A percentile compares a stretch with the other conserved stretches of the same genome.
Evolutionary conservation across 2,888 invertebrate genomes (phyloP).

Genomic region (Hydrotaea diabolus): DNA sequence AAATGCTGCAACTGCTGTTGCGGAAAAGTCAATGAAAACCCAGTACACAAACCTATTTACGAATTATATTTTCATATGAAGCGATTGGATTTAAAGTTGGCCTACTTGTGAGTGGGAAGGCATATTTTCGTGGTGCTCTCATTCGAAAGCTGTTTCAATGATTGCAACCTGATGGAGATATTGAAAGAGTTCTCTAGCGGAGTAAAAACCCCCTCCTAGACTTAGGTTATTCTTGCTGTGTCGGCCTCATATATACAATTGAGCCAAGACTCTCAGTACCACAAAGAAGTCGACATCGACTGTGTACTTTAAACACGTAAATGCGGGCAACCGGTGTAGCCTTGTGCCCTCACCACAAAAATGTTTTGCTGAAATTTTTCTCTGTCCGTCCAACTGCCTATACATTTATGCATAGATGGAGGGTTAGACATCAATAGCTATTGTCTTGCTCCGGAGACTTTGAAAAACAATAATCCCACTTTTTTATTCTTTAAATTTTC

Average conservation of each 20-base stretch:
- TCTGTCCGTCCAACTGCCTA: not conserved
- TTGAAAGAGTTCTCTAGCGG: too few species aligned
- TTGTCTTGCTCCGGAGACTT: not conserved
- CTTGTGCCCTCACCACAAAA: not conserved
- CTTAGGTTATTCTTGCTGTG: not conserved
- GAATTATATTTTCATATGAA: too few species aligned
- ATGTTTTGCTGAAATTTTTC: not conserved
- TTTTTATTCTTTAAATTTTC: not conserved
- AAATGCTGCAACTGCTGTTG: slow-evolving; percentile 1
- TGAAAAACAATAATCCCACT: not conserved
- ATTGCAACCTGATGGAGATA: too few species aligned
- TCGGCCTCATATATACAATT: not conserved
- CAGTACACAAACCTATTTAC: not conserved
- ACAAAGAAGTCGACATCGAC: slow-evolving; percentile 6
- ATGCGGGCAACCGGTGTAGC: not conserved
- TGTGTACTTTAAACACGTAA: not conserved
- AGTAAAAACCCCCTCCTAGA: too few species aligned
- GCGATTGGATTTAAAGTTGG: too few species aligned
- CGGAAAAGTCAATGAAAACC: not conserved
- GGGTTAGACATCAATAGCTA: not conserved
- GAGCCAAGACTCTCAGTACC: not conserved
- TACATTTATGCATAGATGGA: not conserved
- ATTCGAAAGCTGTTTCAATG: too few species aligned
- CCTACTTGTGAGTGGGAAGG: too few species aligned
- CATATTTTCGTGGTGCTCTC: too few species aligned